Base-by-base conservation (phyloP, 2,797 vertebrate genomes). In the Philypnodon macrostomus region DNA sequence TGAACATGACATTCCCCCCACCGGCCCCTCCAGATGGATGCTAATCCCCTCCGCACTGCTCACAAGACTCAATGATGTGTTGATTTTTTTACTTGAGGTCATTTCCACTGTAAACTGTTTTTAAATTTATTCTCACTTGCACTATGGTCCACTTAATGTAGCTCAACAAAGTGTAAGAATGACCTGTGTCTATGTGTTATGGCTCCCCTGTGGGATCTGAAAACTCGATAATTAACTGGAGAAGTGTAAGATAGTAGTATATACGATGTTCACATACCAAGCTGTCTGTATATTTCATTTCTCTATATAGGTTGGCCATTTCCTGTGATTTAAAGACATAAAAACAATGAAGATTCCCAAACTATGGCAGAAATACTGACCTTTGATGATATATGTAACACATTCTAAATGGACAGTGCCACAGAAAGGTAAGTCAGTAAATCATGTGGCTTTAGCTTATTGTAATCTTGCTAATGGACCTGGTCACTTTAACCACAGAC, bases 1-100 rank as follows among this genome's bases (percentile, higher is more conserved):
- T 87, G 80, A 85, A 83, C 68, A 76, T 74, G 80, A 80, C 77
- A 79, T 81, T 77, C 68, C 58, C 54, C 57, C 52, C 61, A 52
- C 61, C 36, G 35, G 64, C 44, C 64, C 31, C 17, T 70, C 50
- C 70, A 83, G 70, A 78, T 58, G 59, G 77, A 67, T 42, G 56
- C 50, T 85, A 81, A 85, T 83, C 81, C 77, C n/a, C 55, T 61
- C 34, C 36, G 47, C 61, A 38, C 47, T 58, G 58, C 62, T 67
- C 44, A 58, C 44, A 56, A 53, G 55, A 64, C 45, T 49, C 66
- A 32, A 29, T 33, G 49, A 70, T 74, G 45, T 46, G 47, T 70
- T 67, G 35, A 67, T 74, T 60, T 69, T 60, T 69, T 58, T 39
- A 69, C 35, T 16, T 18, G 31, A 58, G 71, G 73, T 72, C 73